Evolutionary conservation across 2,797 vertebrate genomes (phyloP).

Genomic region (Acipenser transmontanus): DNA sequence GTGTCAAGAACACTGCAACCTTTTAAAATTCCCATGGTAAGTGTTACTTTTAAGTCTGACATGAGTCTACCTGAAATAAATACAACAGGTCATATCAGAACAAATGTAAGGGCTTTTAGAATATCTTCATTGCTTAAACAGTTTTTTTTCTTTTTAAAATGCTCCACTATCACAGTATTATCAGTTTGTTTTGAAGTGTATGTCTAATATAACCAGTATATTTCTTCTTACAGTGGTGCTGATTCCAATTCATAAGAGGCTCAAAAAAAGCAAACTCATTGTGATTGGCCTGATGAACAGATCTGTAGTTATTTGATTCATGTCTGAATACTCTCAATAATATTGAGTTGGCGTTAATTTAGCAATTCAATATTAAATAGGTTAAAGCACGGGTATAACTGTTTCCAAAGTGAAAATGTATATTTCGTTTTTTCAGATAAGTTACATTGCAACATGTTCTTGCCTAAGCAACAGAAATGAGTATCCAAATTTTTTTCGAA

Average conservation of each 20-base stretch:
- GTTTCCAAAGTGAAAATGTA: neutral
- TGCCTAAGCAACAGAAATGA: conserved; percentile 53
- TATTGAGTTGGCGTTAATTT: neutral
- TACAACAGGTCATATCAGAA: neutral
- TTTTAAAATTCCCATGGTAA: conserved; percentile 61
- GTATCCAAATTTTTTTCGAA: conserved; percentile 55
- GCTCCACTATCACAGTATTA: too few relatives aligned
- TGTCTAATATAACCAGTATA: neutral
- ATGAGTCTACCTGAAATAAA: too few relatives aligned
- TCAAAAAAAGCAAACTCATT: neutral
- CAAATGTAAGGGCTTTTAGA: neutral
- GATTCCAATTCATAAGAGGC: neutral
- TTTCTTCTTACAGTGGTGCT: neutral
- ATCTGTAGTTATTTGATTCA: neutral
- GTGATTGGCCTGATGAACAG: neutral
- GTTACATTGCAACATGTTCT: conserved; percentile 58
- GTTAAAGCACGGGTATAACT: neutral
- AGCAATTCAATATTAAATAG: neutral
- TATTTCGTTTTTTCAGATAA: conserved; percentile 42
- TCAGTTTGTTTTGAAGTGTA: too few relatives aligned
- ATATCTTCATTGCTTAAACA: neutral
- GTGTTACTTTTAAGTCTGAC: conserved; percentile 6
- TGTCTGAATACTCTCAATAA: neutral
- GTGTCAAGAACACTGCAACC: conserved; percentile 52
- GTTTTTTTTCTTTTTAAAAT: too few relatives aligned